Evolutionary conservation across 2,888 invertebrate species (phyloP).

Genomic region (Orchestes rusci): DNA sequence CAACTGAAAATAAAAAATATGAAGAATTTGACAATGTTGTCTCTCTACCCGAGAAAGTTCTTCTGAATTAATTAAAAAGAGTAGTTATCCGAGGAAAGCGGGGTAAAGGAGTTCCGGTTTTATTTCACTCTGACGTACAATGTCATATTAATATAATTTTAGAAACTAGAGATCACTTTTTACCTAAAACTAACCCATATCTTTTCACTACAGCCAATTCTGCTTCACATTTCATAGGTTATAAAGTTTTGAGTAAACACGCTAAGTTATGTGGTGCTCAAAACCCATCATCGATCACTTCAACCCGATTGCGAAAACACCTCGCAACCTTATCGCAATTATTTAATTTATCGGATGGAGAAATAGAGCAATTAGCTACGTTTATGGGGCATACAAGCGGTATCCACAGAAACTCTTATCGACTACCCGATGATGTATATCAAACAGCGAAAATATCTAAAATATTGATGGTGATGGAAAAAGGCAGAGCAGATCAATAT

Average conservation of each 20-base stretch:
- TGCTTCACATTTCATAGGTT: slow-evolving; percentile 23
- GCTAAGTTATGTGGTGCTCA: slow-evolving; percentile 21
- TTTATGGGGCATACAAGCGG: slow-evolving; percentile 29
- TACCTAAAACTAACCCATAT: slow-evolving; percentile 10
- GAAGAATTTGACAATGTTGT: slow-evolving; percentile 21
- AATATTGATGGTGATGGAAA: slow-evolving; percentile 25
- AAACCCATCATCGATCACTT: slow-evolving; percentile 26
- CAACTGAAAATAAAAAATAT: slow-evolving; percentile 10
- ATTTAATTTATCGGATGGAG: slow-evolving; percentile 24
- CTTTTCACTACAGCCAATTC: slow-evolving; percentile 17
- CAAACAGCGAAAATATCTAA: slow-evolving; percentile 27
- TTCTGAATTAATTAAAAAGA: slow-evolving; percentile 21
- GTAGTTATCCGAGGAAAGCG: slow-evolving; percentile 13
- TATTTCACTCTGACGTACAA: slow-evolving; percentile 29
- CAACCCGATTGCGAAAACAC: slow-evolving; percentile 27
- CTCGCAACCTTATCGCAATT: slow-evolving; percentile 27
- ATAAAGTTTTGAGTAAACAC: slow-evolving; percentile 27
- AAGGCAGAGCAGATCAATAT: slow-evolving; percentile 22
- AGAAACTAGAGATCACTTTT: slow-evolving; percentile 6
- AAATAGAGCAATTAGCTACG: slow-evolving; percentile 27
- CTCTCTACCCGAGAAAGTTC: slow-evolving; percentile 14
- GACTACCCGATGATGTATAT: slow-evolving; percentile 27
- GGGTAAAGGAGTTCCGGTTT: slow-evolving; percentile 27
- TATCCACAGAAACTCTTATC: slow-evolving; percentile 23
- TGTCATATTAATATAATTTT: slow-evolving; percentile 19